A percentile compares a stretch with the other conserved stretches of the same genome.
Evolutionary conservation across 2,797 vertebrate species (phyloP).

Genomic region (Nannoperca obscura): DNA sequence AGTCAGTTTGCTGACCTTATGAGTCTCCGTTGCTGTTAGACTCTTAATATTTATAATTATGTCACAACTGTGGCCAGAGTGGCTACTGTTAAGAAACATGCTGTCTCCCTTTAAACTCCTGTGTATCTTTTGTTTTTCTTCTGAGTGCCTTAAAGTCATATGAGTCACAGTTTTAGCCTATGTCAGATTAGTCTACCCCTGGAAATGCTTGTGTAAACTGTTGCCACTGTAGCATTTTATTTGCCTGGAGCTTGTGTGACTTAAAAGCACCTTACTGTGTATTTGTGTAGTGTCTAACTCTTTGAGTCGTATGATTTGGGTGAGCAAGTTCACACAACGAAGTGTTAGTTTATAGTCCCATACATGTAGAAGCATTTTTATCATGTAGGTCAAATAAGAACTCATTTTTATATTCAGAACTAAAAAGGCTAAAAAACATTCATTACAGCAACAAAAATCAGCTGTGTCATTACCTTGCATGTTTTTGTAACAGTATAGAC

Average conservation of each 20-base stretch:
- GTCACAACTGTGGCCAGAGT: neutral
- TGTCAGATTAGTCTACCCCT: neutral
- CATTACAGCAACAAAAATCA: neutral
- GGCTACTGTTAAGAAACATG: neutral
- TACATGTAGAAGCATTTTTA: neutral
- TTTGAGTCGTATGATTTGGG: neutral
- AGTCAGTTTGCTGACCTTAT: neutral
- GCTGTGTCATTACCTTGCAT: neutral
- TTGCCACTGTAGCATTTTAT: neutral
- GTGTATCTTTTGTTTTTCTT: neutral
- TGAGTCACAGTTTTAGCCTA: neutral
- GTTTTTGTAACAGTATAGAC: constrained; percentile 5
- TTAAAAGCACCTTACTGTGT: neutral
- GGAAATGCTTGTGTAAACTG: neutral
- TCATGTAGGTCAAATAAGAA: neutral
- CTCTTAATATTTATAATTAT: neutral
- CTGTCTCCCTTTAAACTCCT: neutral
- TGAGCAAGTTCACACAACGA: neutral
- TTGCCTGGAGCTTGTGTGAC: neutral
- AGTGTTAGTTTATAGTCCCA: neutral
- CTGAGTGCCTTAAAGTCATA: neutral
- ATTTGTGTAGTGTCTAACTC: neutral
- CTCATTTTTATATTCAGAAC: constrained; percentile 2
- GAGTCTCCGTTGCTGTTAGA: neutral
- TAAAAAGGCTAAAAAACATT: neutral